Evolutionary conservation across 1,140 invertebrate species (phyloP).

Genomic region (Diploscapter pachys): DNA sequence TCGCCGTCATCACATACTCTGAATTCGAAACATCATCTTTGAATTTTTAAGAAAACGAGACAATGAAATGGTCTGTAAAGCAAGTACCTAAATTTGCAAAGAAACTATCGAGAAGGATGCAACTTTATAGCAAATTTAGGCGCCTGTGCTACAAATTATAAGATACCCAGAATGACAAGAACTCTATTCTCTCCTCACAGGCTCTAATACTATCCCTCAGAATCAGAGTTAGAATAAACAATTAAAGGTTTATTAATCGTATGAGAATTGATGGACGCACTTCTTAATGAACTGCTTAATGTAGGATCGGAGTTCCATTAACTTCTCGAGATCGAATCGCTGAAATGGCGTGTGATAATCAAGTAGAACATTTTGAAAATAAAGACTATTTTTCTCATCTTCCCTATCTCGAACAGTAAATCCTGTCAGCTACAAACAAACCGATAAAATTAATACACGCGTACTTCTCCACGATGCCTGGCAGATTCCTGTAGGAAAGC

Average conservation of each 20-base stretch:
- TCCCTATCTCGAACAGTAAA: too few species aligned
- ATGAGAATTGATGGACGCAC: background rate
- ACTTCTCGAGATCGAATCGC: slow-evolving; percentile 8
- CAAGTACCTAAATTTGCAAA: too few species aligned
- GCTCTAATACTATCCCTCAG: too few species aligned
- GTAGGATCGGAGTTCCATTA: slow-evolving; percentile 8
- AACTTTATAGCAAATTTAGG: background rate
- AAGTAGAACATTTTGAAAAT: too few species aligned
- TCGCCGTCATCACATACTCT: slow-evolving; percentile 13
- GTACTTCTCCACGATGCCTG: slow-evolving; percentile 4
- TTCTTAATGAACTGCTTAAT: slow-evolving; percentile 16
- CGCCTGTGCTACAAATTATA: background rate
- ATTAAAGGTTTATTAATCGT: too few species aligned
- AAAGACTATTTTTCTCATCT: too few species aligned
- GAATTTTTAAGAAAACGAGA: background rate
- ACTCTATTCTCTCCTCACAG: background rate
- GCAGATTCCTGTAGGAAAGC: slow-evolving; percentile 18
- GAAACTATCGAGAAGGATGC: too few species aligned
- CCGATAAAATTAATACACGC: too few species aligned
- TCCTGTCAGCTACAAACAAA: too few species aligned
- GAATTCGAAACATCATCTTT: background rate
- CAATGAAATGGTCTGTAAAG: background rate
- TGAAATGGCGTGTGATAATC: too few species aligned
- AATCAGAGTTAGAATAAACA: too few species aligned
- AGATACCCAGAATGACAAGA: background rate